Base-by-base conservation (phyloP, 2,113 vertebrate species). In the Dunckerocampus dactyliophorus region DNA sequence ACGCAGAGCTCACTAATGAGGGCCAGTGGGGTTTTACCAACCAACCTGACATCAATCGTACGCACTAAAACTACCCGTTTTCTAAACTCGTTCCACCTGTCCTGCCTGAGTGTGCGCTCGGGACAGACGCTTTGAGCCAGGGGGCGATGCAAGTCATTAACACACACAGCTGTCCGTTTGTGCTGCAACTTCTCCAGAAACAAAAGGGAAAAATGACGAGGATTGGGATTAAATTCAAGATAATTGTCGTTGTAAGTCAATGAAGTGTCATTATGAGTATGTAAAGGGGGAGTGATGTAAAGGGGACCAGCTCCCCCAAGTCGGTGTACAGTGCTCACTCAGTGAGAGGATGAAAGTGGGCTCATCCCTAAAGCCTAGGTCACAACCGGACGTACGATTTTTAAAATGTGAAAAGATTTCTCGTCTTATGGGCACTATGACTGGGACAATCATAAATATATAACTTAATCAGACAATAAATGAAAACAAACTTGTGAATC, bases 231-330 rank as follows among this genome's bases (percentile, higher is more conserved):
- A 3, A 43, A 43, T 43, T 43, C 12, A 14, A 43, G 39, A 3
- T 42, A 43, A 43, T 2, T 43, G 1, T 8, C 39, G 3, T 43
- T 43, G 14, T 1, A 34, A 5, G 31, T 43, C 39, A 43, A 14
- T 43, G 2, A 43, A 14, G 3, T 14, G 39, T 3, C 13, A 14
- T 43, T 43, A 43, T 43, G 12, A 43, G 2, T 3, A 13, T 4
- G 4, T 12, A 43, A 43, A 42, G 9, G 9, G 4, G 37, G 55
- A 7, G 43, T 15, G 51, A 20, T 7, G 1, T 43, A 45, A n/a
- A 59, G 65, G 60, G 45, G 65, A 17, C 46, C 79, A 55, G 80
- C 82, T 49, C 83, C 83, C 80, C 72, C 85, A 0, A 63, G 74
- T 78, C 80, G 72, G 67, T 47, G 43, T 50, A 62, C 63, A 21